A percentile compares a stretch with the other conserved stretches of the same genome.
phyloP scores from a whole-genome alignment of 2,113 vertebrate species.

The Mirounga angustirostris region DNA sequence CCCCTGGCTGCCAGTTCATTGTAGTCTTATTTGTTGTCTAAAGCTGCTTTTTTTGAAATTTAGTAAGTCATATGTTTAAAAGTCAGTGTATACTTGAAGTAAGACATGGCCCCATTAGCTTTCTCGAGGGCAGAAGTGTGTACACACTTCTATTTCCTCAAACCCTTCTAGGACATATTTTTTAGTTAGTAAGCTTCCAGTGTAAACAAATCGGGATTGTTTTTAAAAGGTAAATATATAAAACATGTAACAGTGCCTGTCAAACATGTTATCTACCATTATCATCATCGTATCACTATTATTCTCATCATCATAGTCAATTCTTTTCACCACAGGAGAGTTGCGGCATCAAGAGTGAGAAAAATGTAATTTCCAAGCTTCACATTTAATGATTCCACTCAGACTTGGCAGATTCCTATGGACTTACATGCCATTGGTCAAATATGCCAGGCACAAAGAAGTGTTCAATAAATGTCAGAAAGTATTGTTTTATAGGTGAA shows the following conservation, averaged over 20 bases:
- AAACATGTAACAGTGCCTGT: background rate
- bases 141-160: background rate
- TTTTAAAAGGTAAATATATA: background rate
- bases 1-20: background rate
- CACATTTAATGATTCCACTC: background rate
- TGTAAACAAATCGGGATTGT: background rate
- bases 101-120: background rate
- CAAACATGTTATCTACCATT: background rate
- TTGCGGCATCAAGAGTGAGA: background rate
- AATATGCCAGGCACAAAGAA: background rate
- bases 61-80: background rate
- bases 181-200: constrained; percentile 34
- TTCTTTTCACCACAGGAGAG: background rate
- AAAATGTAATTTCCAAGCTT: constrained; percentile 23
- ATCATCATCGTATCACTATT: background rate
- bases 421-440: background rate
- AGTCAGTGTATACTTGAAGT: background rate
- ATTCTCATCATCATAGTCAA: background rate
- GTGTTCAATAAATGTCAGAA: background rate
- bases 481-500: background rate
- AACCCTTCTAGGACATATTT: background rate
- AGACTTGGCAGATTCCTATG: background rate
- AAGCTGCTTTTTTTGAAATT: background rate
- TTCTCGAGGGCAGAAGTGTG: background rate
- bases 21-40: background rate